These are phyloP conservation scores for Caprella mutica DNA, from an alignment of 2,888 invertebrate species.

Conservation along the genomic window DNA sequence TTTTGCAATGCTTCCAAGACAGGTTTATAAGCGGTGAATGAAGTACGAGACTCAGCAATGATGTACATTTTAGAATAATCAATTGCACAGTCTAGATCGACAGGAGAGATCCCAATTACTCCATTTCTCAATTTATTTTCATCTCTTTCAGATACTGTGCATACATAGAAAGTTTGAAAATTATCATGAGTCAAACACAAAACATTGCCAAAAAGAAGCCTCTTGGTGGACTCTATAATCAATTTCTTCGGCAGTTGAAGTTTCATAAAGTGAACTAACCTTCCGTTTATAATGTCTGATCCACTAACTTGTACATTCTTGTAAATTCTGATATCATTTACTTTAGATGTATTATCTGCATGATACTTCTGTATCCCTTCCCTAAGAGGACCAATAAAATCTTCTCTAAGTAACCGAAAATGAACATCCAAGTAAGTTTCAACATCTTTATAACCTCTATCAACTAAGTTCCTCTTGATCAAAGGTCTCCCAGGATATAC, in stretches of 20 bases:
- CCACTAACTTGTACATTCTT: constrained; percentile 45
- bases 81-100: constrained; percentile 15
- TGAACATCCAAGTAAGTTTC: constrained; percentile 67
- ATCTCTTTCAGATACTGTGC: constrained; percentile 53
- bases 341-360: constrained; percentile 43
- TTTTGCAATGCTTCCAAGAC: constrained; percentile 57
- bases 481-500: constrained; percentile 40
- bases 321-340: constrained; percentile 43
- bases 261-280: constrained; percentile 29
- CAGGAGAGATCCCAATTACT: constrained; percentile 47
- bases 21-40: constrained; percentile 69
- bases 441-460: constrained; percentile 52
- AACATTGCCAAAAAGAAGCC: constrained; percentile 59
- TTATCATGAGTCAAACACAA: constrained; percentile 58
- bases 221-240: constrained; percentile 47
- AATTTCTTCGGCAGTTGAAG: constrained; percentile 37
- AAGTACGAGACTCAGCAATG: constrained; percentile 61
- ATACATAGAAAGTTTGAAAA: constrained; percentile 58
- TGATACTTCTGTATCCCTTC: constrained; percentile 52
- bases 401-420: constrained; percentile 64
- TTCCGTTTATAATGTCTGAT: constrained; percentile 39
- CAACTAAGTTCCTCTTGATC: constrained; percentile 50
- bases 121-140: constrained; percentile 46
- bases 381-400: constrained; percentile 61
- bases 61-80: constrained; percentile 30